Evolutionary conservation across 1,140 invertebrate genomes (phyloP).

Genomic region (Tetramorium parvispinum): DNA sequence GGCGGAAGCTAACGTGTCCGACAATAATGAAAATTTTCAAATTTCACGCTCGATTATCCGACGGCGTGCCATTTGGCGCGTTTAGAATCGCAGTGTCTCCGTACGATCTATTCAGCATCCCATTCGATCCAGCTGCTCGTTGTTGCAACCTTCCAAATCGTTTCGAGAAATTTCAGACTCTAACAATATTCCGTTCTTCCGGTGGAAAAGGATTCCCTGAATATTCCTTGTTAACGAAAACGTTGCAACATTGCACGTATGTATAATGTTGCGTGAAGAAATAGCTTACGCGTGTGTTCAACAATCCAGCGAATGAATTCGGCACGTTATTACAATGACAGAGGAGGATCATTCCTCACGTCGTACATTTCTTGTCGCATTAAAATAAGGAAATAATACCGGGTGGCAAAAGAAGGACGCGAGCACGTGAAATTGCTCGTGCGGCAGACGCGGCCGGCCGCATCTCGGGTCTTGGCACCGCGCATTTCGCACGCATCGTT

Average conservation of each 20-base stretch:
- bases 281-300: not conserved
- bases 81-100: constrained; percentile 58
- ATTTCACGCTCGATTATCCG: constrained; percentile 83
- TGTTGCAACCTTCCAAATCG: not conserved
- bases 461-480: not conserved
- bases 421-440: not conserved
- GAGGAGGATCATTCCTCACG: not conserved
- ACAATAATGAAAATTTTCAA: constrained; percentile 81
- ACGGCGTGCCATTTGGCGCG: constrained; percentile 77
- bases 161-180: not conserved
- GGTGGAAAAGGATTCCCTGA: not conserved
- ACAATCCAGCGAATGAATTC: not conserved
- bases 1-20: constrained; percentile 56
- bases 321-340: not conserved
- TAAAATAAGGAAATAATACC: not conserved
- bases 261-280: not conserved
- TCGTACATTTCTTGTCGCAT: not conserved
- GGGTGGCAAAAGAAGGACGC: not conserved
- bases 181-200: not conserved
- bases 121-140: constrained; percentile 39
- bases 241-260: not conserved
- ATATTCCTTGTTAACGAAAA: not conserved
- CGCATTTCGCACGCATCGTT: constrained; percentile 36
- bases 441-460: not conserved
- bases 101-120: constrained; percentile 13